Percentiles rank a stretch among this genome's conserved stretches.
These are phyloP conservation scores for Hirundo rustica DNA, from an alignment of 2,797 vertebrate genomes.

Conservation along the genomic window DNA sequence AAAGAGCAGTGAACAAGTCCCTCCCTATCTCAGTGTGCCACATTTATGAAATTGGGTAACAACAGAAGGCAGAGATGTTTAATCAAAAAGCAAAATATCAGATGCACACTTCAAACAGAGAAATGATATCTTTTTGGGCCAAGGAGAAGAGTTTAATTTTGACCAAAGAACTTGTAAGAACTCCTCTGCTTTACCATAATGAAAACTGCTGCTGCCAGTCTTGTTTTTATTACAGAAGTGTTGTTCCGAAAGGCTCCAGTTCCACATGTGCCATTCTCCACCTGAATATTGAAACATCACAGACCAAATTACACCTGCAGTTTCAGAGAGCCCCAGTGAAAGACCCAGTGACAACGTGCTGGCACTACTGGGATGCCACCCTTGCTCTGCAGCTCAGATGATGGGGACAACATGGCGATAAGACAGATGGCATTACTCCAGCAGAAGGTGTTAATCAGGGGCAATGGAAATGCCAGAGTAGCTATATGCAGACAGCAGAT, in stretches of 20 bases:
- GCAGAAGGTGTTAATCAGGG: background rate
- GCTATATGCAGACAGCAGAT: background rate
- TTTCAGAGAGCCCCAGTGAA: background rate
- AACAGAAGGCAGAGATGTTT: background rate
- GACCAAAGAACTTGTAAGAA: background rate
- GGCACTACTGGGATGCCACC: background rate
- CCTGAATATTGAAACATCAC: background rate
- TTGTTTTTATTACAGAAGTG: background rate
- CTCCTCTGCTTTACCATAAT: background rate
- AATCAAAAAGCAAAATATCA: constrained; percentile 3
- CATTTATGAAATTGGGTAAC: background rate
- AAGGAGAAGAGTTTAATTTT: constrained; percentile 13
- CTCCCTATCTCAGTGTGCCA: background rate
- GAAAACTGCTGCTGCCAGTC: background rate
- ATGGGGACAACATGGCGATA: background rate
- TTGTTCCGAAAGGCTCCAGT: background rate
- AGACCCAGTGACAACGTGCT: background rate
- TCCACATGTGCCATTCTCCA: background rate
- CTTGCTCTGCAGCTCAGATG: background rate
- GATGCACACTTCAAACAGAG: background rate
- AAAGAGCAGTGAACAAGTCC: background rate
- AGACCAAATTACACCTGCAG: background rate
- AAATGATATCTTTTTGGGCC: background rate
- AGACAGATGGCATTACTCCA: background rate
- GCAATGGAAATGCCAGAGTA: background rate